Conservation (phyloP, 2,113 vertebrate genomes). For the Rhinopomastus cyanomelas region DNA sequence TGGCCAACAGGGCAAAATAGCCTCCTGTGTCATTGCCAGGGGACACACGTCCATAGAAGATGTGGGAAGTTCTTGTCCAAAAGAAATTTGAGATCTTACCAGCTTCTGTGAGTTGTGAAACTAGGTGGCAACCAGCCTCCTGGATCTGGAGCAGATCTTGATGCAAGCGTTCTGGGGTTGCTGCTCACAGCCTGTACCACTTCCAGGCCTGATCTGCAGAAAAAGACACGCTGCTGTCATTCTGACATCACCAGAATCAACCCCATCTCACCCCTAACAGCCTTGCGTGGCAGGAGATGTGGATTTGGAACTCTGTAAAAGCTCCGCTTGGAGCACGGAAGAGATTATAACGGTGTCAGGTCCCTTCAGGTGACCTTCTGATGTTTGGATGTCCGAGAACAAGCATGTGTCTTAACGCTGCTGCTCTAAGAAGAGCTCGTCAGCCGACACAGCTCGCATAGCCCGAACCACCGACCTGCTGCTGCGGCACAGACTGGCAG, state of each 20-base stretch:
- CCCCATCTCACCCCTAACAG: not conserved
- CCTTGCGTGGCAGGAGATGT: not conserved
- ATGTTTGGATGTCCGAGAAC: not conserved
- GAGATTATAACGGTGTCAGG: not conserved
- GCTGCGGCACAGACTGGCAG: not conserved
- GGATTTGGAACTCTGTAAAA: not conserved
- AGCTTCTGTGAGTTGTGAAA: not conserved
- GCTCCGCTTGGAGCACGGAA: not conserved
- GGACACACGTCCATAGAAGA: not conserved
- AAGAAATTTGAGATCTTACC: not conserved
- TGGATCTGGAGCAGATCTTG: not conserved
- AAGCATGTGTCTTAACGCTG: not conserved
- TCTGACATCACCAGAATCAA: not conserved
- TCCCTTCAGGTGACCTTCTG: not conserved
- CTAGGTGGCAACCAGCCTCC: not conserved
- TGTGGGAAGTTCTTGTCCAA: not conserved
- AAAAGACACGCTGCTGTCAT: not conserved
- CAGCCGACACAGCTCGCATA: not conserved
- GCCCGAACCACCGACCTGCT: fast-evolving
- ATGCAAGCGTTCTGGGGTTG: not conserved
- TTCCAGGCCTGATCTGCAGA: not conserved
- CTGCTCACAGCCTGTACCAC: not conserved
- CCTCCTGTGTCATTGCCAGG: not conserved
- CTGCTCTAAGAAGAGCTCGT: not conserved
- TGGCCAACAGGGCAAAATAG: not conserved